Percentiles rank a stretch among this genome's conserved stretches.
These are phyloP conservation scores for Pluvianellus socialis DNA, from an alignment of 2,113 vertebrate species.

Conservation along the genomic window DNA sequence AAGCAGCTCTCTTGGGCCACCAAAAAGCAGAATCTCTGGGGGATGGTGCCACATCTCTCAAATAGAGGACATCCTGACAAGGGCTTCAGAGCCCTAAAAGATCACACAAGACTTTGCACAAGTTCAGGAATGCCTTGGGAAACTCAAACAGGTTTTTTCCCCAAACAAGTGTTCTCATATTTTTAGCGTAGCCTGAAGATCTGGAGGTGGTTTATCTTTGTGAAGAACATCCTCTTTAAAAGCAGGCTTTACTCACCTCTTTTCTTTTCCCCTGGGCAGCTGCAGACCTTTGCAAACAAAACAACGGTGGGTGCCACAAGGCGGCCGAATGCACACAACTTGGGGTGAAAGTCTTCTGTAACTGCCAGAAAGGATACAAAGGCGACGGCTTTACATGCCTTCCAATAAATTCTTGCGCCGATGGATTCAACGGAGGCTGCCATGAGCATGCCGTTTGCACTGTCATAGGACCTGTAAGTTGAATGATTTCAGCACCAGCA, in stretches of 20 bases:
- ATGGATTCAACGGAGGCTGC: constrained; percentile 85
- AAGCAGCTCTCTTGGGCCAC: not conserved
- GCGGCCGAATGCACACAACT: constrained; percentile 81
- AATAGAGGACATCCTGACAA: not conserved
- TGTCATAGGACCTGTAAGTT: constrained; percentile 86
- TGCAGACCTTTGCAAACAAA: constrained; percentile 81
- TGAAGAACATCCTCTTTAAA: not conserved
- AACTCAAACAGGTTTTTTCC: not conserved
- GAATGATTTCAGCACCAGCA: not conserved
- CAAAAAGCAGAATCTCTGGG: not conserved
- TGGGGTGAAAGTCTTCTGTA: constrained; percentile 80
- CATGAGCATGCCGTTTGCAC: constrained; percentile 89
- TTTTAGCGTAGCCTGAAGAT: not conserved
- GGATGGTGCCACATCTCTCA: not conserved
- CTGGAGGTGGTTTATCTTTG: not conserved
- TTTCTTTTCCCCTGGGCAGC: constrained; percentile 63
- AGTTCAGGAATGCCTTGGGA: not conserved
- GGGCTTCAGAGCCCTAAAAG: not conserved
- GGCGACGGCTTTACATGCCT: constrained; percentile 86
- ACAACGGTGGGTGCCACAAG: constrained; percentile 88
- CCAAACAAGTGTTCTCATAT: not conserved
- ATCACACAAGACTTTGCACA: not conserved
- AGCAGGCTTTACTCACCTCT: not conserved
- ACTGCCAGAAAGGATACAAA: constrained; percentile 80
- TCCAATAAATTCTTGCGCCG: constrained; percentile 81